Evolutionary conservation across 64 coral and sea anemone species (phyloP), one percentile per base, ranked within the genome.

Genomic region (Porites australiensis): DNA sequence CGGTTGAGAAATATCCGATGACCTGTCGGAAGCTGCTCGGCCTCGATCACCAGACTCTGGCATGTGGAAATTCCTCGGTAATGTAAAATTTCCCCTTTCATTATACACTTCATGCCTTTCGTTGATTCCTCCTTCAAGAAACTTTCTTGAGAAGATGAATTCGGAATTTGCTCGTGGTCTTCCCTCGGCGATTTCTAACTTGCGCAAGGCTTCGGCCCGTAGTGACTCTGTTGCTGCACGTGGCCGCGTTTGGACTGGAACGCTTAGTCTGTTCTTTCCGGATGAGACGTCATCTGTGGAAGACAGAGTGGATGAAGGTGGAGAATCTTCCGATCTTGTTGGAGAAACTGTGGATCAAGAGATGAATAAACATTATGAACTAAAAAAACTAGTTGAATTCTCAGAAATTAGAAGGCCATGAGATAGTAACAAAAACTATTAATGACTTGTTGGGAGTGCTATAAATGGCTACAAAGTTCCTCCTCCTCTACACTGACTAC

Each of bases 1-100:
- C 19, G 70, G 51, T 47, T 83, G 69, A 5, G 89, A 91, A 22
- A 79, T 88, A 14, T 88, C 86, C 49, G 86, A 88, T 8, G 67
- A 88, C 59, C 70, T 88, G 52, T 88, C 86, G 50, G 86, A 88
- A 9, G 20, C 23, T 58, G 86, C 19, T 43, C 50, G 67, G 44
- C 23, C 27, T 19, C 86, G 48, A 6, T 72, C 67, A 88, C 12
- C 19, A 5, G 46, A 51, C 4, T 75, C 72, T 51, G 69, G 53
- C 11, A 27, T 16, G n/a, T 59, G 49, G 86, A 88, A 88, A 72
- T 75, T 58, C 37, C 46, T 88, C 1, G 81, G 81, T 4, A 84
- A 84, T 3, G 86, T 88, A 44, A 37, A 83, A 46, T 12, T 50
- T 23, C 20, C 72, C 2, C 72, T 50, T 75, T 44, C 72, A 82